Conservation (phyloP, 2,888 invertebrate species). For the Cabera pusaria region DNA sequence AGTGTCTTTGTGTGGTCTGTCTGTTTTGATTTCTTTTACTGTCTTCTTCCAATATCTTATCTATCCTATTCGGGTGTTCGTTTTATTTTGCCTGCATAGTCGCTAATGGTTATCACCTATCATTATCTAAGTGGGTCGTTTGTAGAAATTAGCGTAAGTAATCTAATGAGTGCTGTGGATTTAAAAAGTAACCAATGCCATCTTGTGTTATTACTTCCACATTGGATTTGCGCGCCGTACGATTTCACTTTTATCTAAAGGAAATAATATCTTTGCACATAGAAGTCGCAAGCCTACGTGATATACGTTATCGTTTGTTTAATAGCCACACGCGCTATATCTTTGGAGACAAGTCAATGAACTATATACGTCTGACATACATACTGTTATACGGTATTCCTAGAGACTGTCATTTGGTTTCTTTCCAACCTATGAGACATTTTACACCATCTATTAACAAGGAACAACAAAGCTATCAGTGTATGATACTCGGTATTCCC, state of each 20-base stretch:
- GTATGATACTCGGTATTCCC: no score
- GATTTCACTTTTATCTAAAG: slow-evolving; percentile 18
- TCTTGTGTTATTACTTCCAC: slow-evolving; percentile 1
- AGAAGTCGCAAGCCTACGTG: slow-evolving; percentile 27
- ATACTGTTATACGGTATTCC: slow-evolving; percentile 5
- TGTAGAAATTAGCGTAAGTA: slow-evolving; percentile 12
- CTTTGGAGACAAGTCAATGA: slow-evolving; percentile 14
- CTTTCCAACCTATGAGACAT: no score
- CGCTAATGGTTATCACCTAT: slow-evolving; percentile 10
- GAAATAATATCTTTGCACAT: slow-evolving; percentile 27
- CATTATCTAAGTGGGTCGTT: slow-evolving; percentile 18
- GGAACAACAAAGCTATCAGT: no score
- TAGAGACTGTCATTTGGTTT: slow-evolving; percentile 3
- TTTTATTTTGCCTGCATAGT: slow-evolving; percentile 7
- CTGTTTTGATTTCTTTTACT: neutral
- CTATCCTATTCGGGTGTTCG: slow-evolving; percentile 1
- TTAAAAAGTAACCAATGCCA: slow-evolving; percentile 5
- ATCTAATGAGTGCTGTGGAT: slow-evolving; percentile 7
- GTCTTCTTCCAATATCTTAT: neutral
- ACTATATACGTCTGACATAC: slow-evolving; percentile 11
- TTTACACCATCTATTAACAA: no score
- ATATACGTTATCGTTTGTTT: slow-evolving; percentile 26
- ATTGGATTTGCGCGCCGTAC: slow-evolving; percentile 13
- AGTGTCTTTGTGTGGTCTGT: neutral
- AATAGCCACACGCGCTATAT: slow-evolving; percentile 20